phyloP scores from a whole-genome alignment of 2,797 vertebrate species.

The Esox lucius region DNA sequence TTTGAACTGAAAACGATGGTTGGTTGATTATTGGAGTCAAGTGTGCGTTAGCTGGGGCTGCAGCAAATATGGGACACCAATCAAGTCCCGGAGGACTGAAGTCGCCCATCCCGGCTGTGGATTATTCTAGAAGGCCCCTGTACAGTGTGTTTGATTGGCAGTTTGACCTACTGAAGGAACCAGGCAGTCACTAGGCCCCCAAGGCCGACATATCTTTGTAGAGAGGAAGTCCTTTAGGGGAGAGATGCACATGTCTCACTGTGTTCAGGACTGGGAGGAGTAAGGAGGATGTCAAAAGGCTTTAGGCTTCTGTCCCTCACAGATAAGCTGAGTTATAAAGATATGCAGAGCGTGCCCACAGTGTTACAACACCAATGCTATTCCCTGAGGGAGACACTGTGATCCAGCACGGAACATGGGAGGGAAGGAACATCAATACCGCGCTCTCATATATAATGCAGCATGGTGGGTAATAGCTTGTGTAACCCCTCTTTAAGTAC shows the following conservation, averaged over 20 bases:
- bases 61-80: too few species aligned
- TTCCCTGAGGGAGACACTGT: slow-evolving; percentile 8
- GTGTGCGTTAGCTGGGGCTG: too few species aligned
- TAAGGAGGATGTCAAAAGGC: background rate
- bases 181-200: background rate
- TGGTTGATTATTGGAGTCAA: too few species aligned
- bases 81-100: too few species aligned
- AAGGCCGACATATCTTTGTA: background rate
- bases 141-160: background rate
- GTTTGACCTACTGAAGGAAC: background rate
- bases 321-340: slow-evolving; percentile 5
- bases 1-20: too few species aligned
- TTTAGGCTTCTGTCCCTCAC: slow-evolving; percentile 5
- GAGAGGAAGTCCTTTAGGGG: background rate
- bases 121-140: background rate
- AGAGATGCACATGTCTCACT: background rate
- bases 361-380: background rate
- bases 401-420: slow-evolving; percentile 14
- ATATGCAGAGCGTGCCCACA: slow-evolving; percentile 13
- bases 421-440: slow-evolving; percentile 10
- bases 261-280: background rate
- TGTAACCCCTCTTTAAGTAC: slow-evolving; percentile 12
- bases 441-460: slow-evolving; percentile 21
- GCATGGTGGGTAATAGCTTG: slow-evolving; percentile 1
- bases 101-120: too few species aligned